Percentiles rank a stretch among this genome's conserved stretches.
Conservation (phyloP, 2,113 vertebrate genomes). For the Burhinus oedicnemus region DNA sequence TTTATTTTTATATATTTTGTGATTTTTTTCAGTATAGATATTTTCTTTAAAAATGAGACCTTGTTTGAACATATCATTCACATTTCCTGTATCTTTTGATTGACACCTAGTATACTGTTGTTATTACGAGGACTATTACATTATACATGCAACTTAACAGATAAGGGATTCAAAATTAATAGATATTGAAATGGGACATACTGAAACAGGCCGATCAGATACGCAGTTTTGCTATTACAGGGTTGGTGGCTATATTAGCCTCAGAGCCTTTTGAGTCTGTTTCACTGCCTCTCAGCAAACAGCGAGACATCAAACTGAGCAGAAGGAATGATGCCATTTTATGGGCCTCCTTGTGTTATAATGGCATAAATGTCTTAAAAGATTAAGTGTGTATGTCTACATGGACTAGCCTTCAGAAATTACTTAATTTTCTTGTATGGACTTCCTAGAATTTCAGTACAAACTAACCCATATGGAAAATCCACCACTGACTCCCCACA, state of each 20-base stretch:
- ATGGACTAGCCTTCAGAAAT: neutral
- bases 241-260: neutral
- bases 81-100: neutral
- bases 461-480: neutral
- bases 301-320: neutral
- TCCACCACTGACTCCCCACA: neutral
- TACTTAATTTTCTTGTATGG: neutral
- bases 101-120: neutral
- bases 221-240: neutral
- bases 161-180: neutral
- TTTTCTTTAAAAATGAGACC: neutral
- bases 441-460: neutral
- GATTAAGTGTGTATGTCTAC: neutral
- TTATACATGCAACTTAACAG: neutral
- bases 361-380: neutral
- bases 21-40: neutral
- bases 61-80: neutral
- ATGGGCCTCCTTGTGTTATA: neutral
- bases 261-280: neutral
- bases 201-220: neutral
- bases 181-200: neutral
- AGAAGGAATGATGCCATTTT: neutral
- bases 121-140: neutral
- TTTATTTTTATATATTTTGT: neutral
- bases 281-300: neutral